Evolutionary conservation across 2,888 invertebrate species (phyloP), one percentile per base, ranked within the genome.

Genomic region (Caenorhabditis virilis): DNA sequence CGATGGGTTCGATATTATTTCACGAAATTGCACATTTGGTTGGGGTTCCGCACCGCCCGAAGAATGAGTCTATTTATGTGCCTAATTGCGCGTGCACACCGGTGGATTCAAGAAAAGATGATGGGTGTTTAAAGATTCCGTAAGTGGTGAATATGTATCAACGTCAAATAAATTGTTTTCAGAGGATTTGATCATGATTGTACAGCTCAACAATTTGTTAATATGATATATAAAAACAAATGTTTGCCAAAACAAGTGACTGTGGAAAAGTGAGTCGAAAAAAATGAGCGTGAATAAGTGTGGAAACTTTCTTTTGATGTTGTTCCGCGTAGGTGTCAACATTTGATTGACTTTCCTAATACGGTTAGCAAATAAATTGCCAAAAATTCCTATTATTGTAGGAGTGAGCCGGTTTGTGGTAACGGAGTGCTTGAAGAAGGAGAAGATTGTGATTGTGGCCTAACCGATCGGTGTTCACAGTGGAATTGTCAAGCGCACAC

Each of bases 1-100:
- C 74, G 30, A 80, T 81, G 80, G 82, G 79, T n/a, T 67, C 74
- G 25, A 82, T 81, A 9, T 80, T 79, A 65, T 81, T 81, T 64
- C 81, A 81, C 53, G 81, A 81, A 56, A 68, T 75, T 26, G 75
- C 72, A 22, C 76, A 76, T 52, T 53, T 76, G n/a, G 49, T 80
- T 15, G 80, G 81, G 16, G 75, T 81, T 1, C 77, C 80, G 9
- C 81, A 81, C 52, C 22, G 48, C 30, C 50, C 62, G n/a, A 46
- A 60, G 9, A 72, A 72, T 43, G 58, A 66, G 25, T 58, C 67
- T 0, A 54, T 72, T n/a, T 67, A 68, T 43, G 69, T 72, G 0
- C 65, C 69, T 15, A 72, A 72, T 23, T 72, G 69, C 36, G 36
- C 30, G 27, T 69, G 68, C 18, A 57, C 65, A 23, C 62, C 57